Evolutionary conservation across 2,888 invertebrate genomes (phyloP), one percentile per base, ranked within the genome.

Genomic region (Amorpha juglandis): DNA sequence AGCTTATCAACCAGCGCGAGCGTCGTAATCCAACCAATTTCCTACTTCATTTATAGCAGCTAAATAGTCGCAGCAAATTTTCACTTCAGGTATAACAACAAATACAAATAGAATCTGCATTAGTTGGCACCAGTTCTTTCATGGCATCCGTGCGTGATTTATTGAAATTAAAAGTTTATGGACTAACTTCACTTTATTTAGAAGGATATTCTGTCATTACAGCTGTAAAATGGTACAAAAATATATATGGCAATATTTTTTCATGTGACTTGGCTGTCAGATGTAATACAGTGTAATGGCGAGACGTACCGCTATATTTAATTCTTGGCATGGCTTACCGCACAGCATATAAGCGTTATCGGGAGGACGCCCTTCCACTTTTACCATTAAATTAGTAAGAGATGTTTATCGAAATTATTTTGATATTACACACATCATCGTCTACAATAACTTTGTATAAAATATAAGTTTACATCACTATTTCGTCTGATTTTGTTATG

Each of bases 181-280:
- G 9, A 50, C 8, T 19, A 50, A 9, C 48, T 4, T 48, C n/a
- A 48, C 19, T 16, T 19, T 50, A 50, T 19, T 50, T 50, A 19
- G 50, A 50, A 50, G 8, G 0, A 50, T 19, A 19, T 50, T 50
- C 8, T 50, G 1, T 50, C 16, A 42, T 58, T 58, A 12, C 7
- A 19, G 19, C 38, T 42, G 35, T 58, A 38, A 64, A 64, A 64
- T 53, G 45, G 33, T 52, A 58, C 48, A 50, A 58, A 35, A 35
- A 45, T 48, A 45, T 48, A 19, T 58, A 38, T 55, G 27, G 55
- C 19, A 38, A 68, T 51, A 21, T 65, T 81, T 79, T 80, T 79
- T 73, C 78, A 82, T 82, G 81, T 80, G 86, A 85, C 83, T 89
- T 89, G 89, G 90, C 88, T 74, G 77, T 83, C 77, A 70, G 70